Base-by-base conservation (phyloP, 2,113 vertebrate genomes). In the Nycticryphes semicollaris region DNA sequence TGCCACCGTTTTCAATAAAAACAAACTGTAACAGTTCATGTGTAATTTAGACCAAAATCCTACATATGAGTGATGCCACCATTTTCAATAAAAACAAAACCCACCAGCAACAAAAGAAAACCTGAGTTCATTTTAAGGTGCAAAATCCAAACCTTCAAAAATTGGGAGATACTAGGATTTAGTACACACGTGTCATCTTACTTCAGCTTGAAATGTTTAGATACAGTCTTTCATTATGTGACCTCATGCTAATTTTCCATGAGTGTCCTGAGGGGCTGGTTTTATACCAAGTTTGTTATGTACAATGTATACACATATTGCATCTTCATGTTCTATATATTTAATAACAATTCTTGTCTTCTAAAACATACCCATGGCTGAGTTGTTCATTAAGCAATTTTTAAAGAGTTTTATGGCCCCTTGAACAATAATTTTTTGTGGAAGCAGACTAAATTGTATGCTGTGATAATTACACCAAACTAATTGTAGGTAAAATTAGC, bases 401-500 rank as follows among this genome's bases (percentile, higher is more conserved):
- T 98, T 97, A 95, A 97, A 96, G 97, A 98, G 97, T 97, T 98
- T 98, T 98, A 98, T 97, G 96, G 96, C 95, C 94, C 70, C 35
- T 2, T 75, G 96, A 97, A 98, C 96, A 98, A 97, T 97, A 98
- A 94, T 97, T 96, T 98, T 97, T 98, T 96, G 95, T 97, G 90
- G 96, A 98, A 98, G 97, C 95, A 95, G 88, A 96, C 96, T 96
- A 93, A 97, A 97, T 96, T 97, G 94, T 98, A 94, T 93, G 90
- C 96, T 95, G 95, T 67, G 86, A 97, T 97, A 98, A 98, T 98
- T 98, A 97, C 96, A 97, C 94, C 97, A 95, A 97, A 97, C 96
- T 98, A 98, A 98, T 98, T 97, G 96, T 96, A 98, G 96, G 95
- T 87, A 97, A 98, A 98, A 98, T 98, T 98, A 98, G 97, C 30